Percentiles rank a stretch among this genome's conserved stretches.
Conservation (phyloP, 2,113 vertebrate species). For the Paralichthys olivaceus region DNA sequence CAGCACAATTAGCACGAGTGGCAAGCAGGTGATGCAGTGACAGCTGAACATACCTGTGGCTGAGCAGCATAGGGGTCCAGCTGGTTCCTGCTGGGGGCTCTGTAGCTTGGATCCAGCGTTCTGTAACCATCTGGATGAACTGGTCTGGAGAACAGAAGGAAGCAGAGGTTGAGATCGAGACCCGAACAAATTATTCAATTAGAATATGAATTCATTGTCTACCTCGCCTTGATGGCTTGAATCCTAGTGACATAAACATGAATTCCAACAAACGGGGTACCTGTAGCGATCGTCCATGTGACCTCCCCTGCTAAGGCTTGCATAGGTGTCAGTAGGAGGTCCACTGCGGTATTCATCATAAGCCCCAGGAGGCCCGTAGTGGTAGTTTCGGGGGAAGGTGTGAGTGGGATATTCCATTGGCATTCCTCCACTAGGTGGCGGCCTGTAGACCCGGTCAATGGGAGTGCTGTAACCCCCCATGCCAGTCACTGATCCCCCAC, state of each 20-base stretch:
- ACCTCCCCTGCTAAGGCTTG: conserved; percentile 89
- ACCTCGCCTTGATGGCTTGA: neutral
- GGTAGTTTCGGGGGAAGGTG: conserved; percentile 94
- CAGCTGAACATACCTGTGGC: conserved; percentile 76
- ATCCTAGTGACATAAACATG: neutral
- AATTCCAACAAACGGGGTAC: conserved; percentile 40
- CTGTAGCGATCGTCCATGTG: conserved; percentile 92
- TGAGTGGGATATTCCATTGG: conserved; percentile 88
- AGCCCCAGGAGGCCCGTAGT: conserved; percentile 86
- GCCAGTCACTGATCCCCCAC: conserved; percentile 80
- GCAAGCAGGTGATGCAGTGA: neutral
- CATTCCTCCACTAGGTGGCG: conserved; percentile 54
- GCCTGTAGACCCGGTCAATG: conserved; percentile 88
- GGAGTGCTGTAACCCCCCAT: conserved; percentile 85
- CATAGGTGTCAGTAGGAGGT: conserved; percentile 85
- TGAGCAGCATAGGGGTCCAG: conserved; percentile 93
- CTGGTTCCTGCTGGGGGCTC: conserved; percentile 89
- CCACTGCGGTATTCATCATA: conserved; percentile 85
- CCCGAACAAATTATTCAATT: neutral
- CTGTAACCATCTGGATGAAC: conserved; percentile 82
- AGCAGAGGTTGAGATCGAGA: neutral
- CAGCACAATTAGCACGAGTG: neutral
- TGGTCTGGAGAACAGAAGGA: conserved; percentile 57
- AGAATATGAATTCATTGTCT: neutral
- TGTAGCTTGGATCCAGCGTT: conserved; percentile 87